Evolutionary conservation across 1,140 invertebrate genomes (phyloP), one percentile per base, ranked within the genome.

Genomic region (Drusus annulatus): DNA sequence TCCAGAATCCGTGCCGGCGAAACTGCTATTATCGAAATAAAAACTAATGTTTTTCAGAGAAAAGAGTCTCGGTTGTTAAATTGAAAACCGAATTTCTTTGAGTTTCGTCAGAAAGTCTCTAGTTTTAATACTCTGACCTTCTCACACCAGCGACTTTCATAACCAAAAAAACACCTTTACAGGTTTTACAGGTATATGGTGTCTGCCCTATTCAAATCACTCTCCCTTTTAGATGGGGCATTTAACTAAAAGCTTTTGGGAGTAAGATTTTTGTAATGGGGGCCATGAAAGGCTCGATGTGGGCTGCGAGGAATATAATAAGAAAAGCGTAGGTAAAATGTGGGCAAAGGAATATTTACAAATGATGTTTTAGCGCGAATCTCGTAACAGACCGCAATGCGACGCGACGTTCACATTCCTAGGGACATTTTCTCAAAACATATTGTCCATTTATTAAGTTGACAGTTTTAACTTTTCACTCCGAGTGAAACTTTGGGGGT

Each of bases 191-290:
- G 8, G 23, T 8, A 25, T 21, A 52, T 17, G 19, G 23, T 16
- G 68, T 71, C 68, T 71, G 45, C 45, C 50, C 45, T 54, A 71
- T 71, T 71, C 17, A 71, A 71, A 71, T 71, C 36, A 71, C 45
- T 71, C 68, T 71, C 51, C 68, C 10, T 71, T 71, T 50, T 50
- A 69, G 17, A 31, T 16, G 36, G 45, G 36, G 68, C 17, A 71
- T 71, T 51, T 23, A 71, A 71, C 68, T 71, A 71, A 71, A 71
- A 71, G 68, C 45, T 71, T 71, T 71, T 52, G n/a, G 68, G 45
- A 52, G 68, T 21, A 25, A 71, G 68, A 71, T 52, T 51, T 51
- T 23, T 3, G 28, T 21, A 23, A 51, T 51, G 68, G 50, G 60
- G 68, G 6, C 45, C 19, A 71, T 52, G 45, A 71, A 71, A 71